These are phyloP conservation scores for Graphium colonna DNA, from an alignment of 2,888 invertebrate genomes.

Conservation along the genomic window DNA sequence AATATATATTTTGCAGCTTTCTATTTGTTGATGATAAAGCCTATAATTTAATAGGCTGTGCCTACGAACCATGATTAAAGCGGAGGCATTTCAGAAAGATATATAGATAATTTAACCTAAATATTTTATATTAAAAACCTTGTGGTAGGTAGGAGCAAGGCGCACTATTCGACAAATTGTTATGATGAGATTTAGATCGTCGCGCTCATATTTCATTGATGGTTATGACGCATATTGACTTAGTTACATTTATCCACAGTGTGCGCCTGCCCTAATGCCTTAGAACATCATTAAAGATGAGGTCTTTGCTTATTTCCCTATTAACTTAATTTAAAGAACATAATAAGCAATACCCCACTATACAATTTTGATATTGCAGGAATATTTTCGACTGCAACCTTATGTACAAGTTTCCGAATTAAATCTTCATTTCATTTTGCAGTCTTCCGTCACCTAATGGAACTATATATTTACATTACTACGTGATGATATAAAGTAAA, in stretches of 20 bases:
- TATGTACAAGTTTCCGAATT: slow-evolving; percentile 45
- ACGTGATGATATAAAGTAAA: slow-evolving; percentile 3
- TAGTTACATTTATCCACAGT: not conserved
- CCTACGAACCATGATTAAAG: not conserved
- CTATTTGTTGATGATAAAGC: not conserved
- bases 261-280: not conserved
- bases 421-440: slow-evolving; percentile 33
- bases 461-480: not conserved
- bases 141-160: too few relatives aligned
- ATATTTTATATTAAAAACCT: too few relatives aligned
- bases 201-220: too few relatives aligned
- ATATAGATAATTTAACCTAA: too few relatives aligned
- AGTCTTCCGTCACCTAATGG: slow-evolving; percentile 25
- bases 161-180: too few relatives aligned
- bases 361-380: slow-evolving; percentile 48
- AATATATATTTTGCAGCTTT: not conserved
- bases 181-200: too few relatives aligned
- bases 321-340: slow-evolving; percentile 11
- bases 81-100: not conserved
- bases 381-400: slow-evolving; percentile 42
- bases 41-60: not conserved
- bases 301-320: not conserved
- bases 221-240: too few relatives aligned
- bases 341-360: slow-evolving; percentile 47
- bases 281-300: not conserved